Evolutionary conservation across 1,140 invertebrate species (phyloP), one percentile per base, ranked within the genome.

Genomic region (Anastatus disparis): DNA sequence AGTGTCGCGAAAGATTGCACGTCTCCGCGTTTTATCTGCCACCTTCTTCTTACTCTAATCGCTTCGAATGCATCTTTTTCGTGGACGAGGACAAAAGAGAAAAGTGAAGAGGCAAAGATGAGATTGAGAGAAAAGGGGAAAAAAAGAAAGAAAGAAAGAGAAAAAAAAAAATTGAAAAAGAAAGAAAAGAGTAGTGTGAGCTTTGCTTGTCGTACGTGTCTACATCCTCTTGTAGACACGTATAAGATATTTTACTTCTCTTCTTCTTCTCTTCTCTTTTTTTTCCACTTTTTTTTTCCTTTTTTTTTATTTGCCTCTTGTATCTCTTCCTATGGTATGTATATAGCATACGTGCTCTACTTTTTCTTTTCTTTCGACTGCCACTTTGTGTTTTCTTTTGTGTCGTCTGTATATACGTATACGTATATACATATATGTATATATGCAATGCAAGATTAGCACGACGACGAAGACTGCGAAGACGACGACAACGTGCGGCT

Each of bases 201-300:
- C 10, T 3, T 20, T 3, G 1, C 62, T 50, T 52, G 46, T 40
- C 46, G 29, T 27, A 52, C 48, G 22, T n/a, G 46, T 64, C 50
- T 4, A 24, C 58, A n/a, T 27, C 31, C 31, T 22, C 35, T n/a
- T 63, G 44, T 63, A 63, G 46, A 63, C 63, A 42, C 50, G 50
- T n/a, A 58, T 46, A 53, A 58, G 64, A 67, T 58, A 48, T 46
- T 67, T 67, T 55, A 65, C 42, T 63, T 52, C 17, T 31, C 38
- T 24, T 22, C 20, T n/a, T 7, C 27, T 17, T 31, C 38, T 52
- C 52, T 63, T 38, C 50, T 15, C 29, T 2, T 20, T 65, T 27
- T 17, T 22, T 62, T 10, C 27, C 24, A 13, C 50, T 7, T n/a
- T 53, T 65, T 29, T 48, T 26, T 31, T 26, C 15, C 29, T 42